Percentiles rank a stretch among this genome's conserved stretches.
Evolutionary conservation across 2,888 invertebrate genomes (phyloP).

Genomic region (Melieria crassipennis): DNA sequence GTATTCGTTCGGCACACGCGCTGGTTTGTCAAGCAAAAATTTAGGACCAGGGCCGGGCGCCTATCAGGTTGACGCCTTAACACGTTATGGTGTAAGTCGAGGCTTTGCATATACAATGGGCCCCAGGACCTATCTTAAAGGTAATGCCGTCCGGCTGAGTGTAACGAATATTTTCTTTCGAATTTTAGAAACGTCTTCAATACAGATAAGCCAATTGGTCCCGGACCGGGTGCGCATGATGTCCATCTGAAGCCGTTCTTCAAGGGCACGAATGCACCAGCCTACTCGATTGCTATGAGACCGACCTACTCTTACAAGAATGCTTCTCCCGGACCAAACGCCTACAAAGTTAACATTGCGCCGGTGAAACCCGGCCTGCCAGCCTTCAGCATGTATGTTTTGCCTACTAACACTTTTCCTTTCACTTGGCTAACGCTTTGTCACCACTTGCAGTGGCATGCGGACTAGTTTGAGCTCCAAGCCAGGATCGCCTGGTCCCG

Average conservation of each 20-base stretch:
- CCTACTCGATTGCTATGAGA: constrained; percentile 68
- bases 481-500: constrained; percentile 59
- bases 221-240: constrained; percentile 61
- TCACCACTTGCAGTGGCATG: constrained; percentile 49
- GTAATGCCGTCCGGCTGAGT: constrained; percentile 40
- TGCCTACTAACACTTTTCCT: background rate
- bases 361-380: constrained; percentile 52
- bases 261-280: constrained; percentile 60
- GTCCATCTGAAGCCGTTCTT: constrained; percentile 52
- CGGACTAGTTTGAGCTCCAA: constrained; percentile 43
- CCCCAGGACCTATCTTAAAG: constrained; percentile 52
- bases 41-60: constrained; percentile 61
- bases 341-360: constrained; percentile 51
- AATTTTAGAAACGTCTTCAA: constrained; percentile 19
- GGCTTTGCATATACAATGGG: constrained; percentile 68
- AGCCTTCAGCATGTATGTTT: constrained; percentile 58
- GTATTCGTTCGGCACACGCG: constrained; percentile 58
- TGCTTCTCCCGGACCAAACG: constrained; percentile 57
- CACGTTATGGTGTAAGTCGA: constrained; percentile 54
- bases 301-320: constrained; percentile 46
- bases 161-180: background rate
- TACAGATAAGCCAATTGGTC: constrained; percentile 54
- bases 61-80: constrained; percentile 54
- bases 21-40: constrained; percentile 35
- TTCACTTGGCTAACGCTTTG: background rate